Evolutionary conservation across 2,888 invertebrate genomes (phyloP).

Genomic region (Nemoura dubitans): DNA sequence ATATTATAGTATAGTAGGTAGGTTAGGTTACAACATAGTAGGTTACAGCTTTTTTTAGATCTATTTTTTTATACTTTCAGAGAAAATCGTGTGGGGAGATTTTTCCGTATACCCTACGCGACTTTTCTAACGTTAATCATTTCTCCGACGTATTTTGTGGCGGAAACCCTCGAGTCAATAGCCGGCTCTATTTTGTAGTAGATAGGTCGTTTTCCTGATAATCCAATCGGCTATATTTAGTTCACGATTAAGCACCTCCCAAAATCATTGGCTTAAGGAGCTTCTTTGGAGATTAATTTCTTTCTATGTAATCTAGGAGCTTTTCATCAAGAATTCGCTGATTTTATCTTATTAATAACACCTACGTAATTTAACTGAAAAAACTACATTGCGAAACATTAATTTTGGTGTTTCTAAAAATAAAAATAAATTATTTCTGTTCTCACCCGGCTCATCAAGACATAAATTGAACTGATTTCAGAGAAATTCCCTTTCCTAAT

Average conservation of each 20-base stretch:
- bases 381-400: not conserved
- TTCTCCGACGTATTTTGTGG: not conserved
- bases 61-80: not conserved
- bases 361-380: not conserved
- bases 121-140: not conserved
- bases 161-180: not conserved
- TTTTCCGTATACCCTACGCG: not conserved
- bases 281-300: no score
- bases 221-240: no score
- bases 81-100: not conserved
- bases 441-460: no score
- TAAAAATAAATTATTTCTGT: not conserved
- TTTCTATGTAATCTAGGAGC: no score
- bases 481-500: no score
- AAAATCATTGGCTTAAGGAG: no score
- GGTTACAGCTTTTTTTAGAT: no score
- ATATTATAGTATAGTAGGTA: not conserved
- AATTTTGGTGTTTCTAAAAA: not conserved
- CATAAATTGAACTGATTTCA: no score
- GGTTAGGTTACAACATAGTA: no score
- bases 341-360: not conserved
- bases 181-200: no score
- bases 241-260: no score
- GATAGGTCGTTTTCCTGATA: no score
- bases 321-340: not conserved